Evolutionary conservation across 2,113 vertebrate genomes (phyloP).

Genomic region (Clinocottus analis): DNA sequence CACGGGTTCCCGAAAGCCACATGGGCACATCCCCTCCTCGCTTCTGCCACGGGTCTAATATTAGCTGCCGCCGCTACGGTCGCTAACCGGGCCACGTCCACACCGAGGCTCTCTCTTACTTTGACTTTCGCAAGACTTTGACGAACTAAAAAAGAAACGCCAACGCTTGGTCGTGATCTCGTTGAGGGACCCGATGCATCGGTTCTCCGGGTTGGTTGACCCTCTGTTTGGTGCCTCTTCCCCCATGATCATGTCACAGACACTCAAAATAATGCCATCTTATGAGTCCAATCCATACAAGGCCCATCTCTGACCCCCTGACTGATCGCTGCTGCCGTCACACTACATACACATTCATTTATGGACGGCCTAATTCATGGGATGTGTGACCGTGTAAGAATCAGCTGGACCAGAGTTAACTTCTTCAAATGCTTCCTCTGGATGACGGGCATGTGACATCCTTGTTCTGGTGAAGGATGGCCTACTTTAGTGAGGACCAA

Average conservation of each 20-base stretch:
- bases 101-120: too few species aligned
- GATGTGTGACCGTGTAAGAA: constrained; percentile 26
- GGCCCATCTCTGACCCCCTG: constrained; percentile 4
- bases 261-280: not conserved
- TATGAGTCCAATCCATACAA: constrained; percentile 22
- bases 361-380: constrained; percentile 34
- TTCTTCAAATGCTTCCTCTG: constrained; percentile 20
- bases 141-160: constrained; percentile 19
- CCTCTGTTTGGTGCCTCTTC: not conserved
- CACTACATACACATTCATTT: constrained; percentile 2
- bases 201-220: not conserved
- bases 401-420: constrained; percentile 14
- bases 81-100: constrained; percentile 73
- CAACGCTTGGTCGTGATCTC: not conserved
- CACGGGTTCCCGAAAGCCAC: constrained; percentile 70
- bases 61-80: constrained; percentile 64
- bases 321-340: constrained; percentile 19
- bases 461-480: constrained; percentile 53
- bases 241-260: not conserved
- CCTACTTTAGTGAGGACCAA: constrained; percentile 63
- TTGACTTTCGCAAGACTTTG: constrained; percentile 79
- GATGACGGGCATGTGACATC: constrained; percentile 3
- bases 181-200: not conserved
- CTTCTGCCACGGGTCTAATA: constrained; percentile 72
- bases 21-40: constrained; percentile 45